Evolutionary conservation across 2,113 vertebrate species (phyloP).

Genomic region (Chrysemys picta): DNA sequence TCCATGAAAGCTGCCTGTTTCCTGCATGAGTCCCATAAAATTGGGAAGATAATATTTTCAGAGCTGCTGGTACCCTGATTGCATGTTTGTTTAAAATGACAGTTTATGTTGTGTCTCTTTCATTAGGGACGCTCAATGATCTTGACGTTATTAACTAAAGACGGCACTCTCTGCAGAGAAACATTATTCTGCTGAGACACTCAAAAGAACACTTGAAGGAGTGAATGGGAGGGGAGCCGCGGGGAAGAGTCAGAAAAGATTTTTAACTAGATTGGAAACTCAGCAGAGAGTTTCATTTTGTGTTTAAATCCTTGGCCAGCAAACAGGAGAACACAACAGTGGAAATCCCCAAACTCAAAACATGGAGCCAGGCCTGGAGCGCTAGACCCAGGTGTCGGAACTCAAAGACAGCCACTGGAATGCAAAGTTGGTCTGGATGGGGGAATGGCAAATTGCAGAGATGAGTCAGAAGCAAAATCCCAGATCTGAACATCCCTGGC

Average conservation of each 20-base stretch:
- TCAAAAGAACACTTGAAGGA: slow-evolving; percentile 76
- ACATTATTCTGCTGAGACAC: slow-evolving; percentile 78
- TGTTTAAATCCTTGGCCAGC: background rate
- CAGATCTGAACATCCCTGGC: background rate
- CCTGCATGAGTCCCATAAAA: slow-evolving; percentile 76
- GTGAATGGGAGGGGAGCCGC: slow-evolving; percentile 40
- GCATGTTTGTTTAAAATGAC: slow-evolving; percentile 82
- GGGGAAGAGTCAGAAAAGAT: slow-evolving; percentile 27
- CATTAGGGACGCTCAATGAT: slow-evolving; percentile 79
- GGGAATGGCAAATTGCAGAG: rapidly evolving
- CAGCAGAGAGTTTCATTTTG: background rate
- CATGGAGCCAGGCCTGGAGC: background rate
- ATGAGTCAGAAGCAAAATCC: background rate
- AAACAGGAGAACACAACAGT: background rate
- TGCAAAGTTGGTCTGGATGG: background rate
- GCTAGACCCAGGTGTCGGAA: background rate
- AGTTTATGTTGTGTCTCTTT: slow-evolving; percentile 81
- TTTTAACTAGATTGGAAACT: slow-evolving; percentile 27
- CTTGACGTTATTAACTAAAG: slow-evolving; percentile 82
- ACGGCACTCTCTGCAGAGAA: slow-evolving; percentile 78
- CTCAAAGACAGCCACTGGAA: rapidly evolving
- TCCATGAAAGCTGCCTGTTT: slow-evolving; percentile 66
- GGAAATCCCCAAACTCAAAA: background rate
- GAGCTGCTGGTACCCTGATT: slow-evolving; percentile 76
- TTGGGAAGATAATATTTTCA: slow-evolving; percentile 77